Evolutionary conservation across 2,888 invertebrate genomes (phyloP).

Genomic region (Dynastes maya): DNA sequence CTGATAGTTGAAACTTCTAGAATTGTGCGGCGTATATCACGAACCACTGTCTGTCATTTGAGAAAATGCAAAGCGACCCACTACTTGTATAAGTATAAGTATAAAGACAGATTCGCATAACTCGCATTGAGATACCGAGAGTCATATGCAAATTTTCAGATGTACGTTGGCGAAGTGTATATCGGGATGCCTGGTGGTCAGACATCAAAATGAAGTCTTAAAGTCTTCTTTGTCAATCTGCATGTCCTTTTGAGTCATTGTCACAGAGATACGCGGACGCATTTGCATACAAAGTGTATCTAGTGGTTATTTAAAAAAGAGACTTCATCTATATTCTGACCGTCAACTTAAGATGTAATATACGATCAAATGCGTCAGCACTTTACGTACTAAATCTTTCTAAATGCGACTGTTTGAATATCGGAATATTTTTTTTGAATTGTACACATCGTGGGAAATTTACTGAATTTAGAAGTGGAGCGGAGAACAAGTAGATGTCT

Average conservation of each 20-base stretch:
- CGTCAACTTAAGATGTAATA: conserved; percentile 12
- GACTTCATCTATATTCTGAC: conserved; percentile 35
- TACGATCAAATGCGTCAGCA: conserved; percentile 4
- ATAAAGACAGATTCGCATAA: conserved; percentile 50
- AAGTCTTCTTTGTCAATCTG: conserved; percentile 59
- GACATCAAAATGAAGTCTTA: conserved; percentile 59
- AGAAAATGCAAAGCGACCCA: conserved; percentile 33
- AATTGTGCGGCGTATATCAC: conserved; percentile 32
- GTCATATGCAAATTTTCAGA: conserved; percentile 49
- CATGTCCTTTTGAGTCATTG: conserved; percentile 57
- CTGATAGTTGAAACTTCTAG: background rate
- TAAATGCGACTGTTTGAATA: background rate
- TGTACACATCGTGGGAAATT: background rate
- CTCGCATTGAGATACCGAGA: conserved; percentile 46
- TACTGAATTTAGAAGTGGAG: background rate
- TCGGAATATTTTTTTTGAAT: background rate
- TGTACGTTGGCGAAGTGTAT: conserved; percentile 43
- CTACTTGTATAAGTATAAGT: conserved; percentile 31
- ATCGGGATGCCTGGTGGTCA: conserved; percentile 58
- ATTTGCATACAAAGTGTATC: conserved; percentile 59
- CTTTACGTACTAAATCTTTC: conserved; percentile 2
- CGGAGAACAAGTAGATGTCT: background rate
- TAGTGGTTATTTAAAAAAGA: conserved; percentile 41
- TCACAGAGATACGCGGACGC: conserved; percentile 53
- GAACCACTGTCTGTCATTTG: conserved; percentile 33